These are phyloP conservation scores for Argynnis bischoffii DNA, from an alignment of 2,888 invertebrate species.

Conservation along the genomic window DNA sequence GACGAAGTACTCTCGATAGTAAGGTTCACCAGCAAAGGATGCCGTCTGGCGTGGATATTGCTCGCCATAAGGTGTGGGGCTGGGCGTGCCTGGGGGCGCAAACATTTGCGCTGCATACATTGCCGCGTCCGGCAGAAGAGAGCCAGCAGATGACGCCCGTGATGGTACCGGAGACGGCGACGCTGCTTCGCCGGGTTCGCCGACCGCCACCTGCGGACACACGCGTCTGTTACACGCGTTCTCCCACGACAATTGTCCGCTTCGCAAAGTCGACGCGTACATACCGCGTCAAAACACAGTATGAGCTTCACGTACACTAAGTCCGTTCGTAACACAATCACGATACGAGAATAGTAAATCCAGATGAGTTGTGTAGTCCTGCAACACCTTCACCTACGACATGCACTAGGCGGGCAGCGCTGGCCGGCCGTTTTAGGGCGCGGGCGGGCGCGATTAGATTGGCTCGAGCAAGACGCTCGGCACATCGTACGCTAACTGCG, in stretches of 20 bases:
- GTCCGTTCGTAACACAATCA: slow-evolving; percentile 67
- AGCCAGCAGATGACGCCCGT: slow-evolving; percentile 81
- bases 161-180: slow-evolving; percentile 85
- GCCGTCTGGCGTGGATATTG: slow-evolving; percentile 79
- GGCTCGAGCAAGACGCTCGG: slow-evolving; percentile 81
- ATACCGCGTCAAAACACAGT: slow-evolving; percentile 78
- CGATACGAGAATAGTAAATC: slow-evolving; percentile 56
- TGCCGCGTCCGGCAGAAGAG: slow-evolving; percentile 84
- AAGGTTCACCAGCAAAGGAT: slow-evolving; percentile 87
- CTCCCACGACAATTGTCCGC: slow-evolving; percentile 82
- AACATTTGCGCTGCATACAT: slow-evolving; percentile 88
- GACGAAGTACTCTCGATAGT: slow-evolving; percentile 91
- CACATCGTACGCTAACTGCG: slow-evolving; percentile 83
- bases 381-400: slow-evolving; percentile 73
- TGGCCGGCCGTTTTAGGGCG: slow-evolving; percentile 82
- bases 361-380: slow-evolving; percentile 53
- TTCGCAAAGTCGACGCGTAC: slow-evolving; percentile 84
- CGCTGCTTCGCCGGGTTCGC: slow-evolving; percentile 83
- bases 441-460: slow-evolving; percentile 83
- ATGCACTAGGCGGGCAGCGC: slow-evolving; percentile 83
- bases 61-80: slow-evolving; percentile 84
- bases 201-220: slow-evolving; percentile 83
- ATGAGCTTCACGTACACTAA: slow-evolving; percentile 78
- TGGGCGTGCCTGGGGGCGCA: slow-evolving; percentile 86
- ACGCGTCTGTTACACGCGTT: slow-evolving; percentile 86